Base-by-base conservation (phyloP, 92 coral and sea anemone species). In the Siderastrea radians region DNA sequence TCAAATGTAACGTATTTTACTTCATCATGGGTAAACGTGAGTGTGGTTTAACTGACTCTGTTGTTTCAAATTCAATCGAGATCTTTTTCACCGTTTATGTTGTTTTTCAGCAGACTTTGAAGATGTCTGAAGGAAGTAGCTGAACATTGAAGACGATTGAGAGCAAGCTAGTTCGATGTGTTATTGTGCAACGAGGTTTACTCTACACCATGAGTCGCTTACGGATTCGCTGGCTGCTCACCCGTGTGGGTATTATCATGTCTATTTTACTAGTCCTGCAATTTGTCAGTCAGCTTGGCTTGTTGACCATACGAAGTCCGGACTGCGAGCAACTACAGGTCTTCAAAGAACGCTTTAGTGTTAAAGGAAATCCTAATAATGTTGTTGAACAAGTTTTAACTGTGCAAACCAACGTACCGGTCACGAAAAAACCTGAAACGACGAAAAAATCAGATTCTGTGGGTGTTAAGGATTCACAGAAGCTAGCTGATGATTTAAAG, bases 201-300 rank as follows among this genome's bases (percentile, higher is more conserved):
- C 1, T 19, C 59, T 3, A 13, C 55, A 53, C 47, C 16, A 95
- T 95, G 98, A 86, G 84, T 80, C 98, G 96, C 26, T 65, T 81
- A 57, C 88, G 64, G 49, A 71, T 82, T 7, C 87, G 87, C 49
- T 93, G 95, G 96, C 62, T 91, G 12, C 82, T 92, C 57, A 86
- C 93, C 49, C 94, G 98, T 2, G 45, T 95, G 9, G 91, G 85
- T 7, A 50, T 86, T 2, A 77, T 80, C 3, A 77, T 95, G 43
- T 14, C 75, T 2, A 70, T 95, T 14, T 68, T 97, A 10, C 65
- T 94, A 16, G 74, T 80, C 3, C 53, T 93, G n/a, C 99, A 97
- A 57, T 78, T 97, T 38, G 77, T 92, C 71, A 92, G 92, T 38
- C 98, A 95, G 68, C 73, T 97, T 74, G 95, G 96, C 7, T 67